These are phyloP conservation scores for Ovis canadensis DNA, from an alignment of 2,113 vertebrate genomes.

Conservation along the genomic window DNA sequence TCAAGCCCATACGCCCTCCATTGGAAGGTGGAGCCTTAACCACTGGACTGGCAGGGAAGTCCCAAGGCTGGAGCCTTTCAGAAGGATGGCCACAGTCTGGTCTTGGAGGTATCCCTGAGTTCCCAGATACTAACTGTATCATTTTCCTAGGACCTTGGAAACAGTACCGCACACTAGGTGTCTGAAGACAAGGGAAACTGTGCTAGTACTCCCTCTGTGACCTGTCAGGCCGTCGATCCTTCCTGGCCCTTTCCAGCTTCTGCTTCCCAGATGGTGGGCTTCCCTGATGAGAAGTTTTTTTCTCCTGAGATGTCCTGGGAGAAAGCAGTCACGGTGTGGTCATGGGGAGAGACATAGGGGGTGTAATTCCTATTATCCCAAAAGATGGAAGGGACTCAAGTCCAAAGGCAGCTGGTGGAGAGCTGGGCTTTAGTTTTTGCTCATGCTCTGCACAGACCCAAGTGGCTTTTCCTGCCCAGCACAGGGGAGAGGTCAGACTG, in stretches of 20 bases:
- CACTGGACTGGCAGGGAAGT: background rate
- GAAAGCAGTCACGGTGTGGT: background rate
- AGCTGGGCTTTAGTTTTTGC: background rate
- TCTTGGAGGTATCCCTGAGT: background rate
- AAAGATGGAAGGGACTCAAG: background rate
- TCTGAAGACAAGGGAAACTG: background rate
- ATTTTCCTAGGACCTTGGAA: background rate
- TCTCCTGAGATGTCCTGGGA: background rate
- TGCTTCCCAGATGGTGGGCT: background rate
- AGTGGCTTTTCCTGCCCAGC: background rate
- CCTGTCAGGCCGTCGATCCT: rapidly evolving
- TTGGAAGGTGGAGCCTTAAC: background rate
- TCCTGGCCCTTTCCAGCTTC: background rate
- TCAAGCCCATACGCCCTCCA: background rate
- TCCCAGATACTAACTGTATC: background rate
- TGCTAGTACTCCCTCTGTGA: background rate
- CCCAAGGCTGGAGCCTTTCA: background rate
- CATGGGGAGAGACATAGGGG: background rate
- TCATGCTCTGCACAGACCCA: background rate
- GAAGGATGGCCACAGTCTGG: background rate
- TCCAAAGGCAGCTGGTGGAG: background rate
- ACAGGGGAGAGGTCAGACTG: background rate
- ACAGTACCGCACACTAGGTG: too few relatives aligned
- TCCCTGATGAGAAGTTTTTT: background rate
- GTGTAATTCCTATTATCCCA: background rate